phyloP scores from a whole-genome alignment of 2,888 invertebrate species.

The Ornithoptera alexandrae region DNA sequence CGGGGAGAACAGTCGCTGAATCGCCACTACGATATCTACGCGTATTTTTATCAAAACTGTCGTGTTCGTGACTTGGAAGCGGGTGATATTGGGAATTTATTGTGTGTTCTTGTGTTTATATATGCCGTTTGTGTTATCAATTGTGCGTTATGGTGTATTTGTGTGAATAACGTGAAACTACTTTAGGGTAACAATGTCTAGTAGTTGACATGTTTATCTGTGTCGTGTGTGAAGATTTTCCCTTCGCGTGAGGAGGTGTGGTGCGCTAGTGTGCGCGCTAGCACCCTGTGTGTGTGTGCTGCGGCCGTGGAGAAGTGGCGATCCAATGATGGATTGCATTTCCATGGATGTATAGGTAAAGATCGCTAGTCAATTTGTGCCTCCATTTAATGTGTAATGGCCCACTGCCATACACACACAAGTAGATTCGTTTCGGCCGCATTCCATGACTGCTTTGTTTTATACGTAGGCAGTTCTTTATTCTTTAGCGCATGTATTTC shows the following conservation, averaged over 20 bases:
- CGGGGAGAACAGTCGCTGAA: slow-evolving; percentile 77
- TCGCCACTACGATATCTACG: slow-evolving; percentile 74
- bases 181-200: slow-evolving; percentile 79
- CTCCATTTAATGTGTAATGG: slow-evolving; percentile 48
- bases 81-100: slow-evolving; percentile 73
- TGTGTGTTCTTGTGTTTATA: slow-evolving; percentile 71
- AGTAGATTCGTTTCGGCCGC: slow-evolving; percentile 38
- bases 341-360: slow-evolving; percentile 78
- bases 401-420: slow-evolving; percentile 46
- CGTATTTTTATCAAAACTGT: slow-evolving; percentile 74
- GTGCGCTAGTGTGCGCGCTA: slow-evolving; percentile 68
- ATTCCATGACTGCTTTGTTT: slow-evolving; percentile 55
- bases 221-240: slow-evolving; percentile 81
- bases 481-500: slow-evolving; percentile 52
- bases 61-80: slow-evolving; percentile 75
- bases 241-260: slow-evolving; percentile 78
- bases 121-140: slow-evolving; percentile 70
- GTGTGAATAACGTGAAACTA: slow-evolving; percentile 76
- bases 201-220: slow-evolving; percentile 81
- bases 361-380: slow-evolving; percentile 57
- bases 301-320: slow-evolving; percentile 65
- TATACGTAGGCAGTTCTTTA: slow-evolving; percentile 42
- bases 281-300: slow-evolving; percentile 61
- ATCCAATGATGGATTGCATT: slow-evolving; percentile 79
- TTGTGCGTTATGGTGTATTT: slow-evolving; percentile 67